phyloP scores from a whole-genome alignment of 2,113 vertebrate species.

The Spilogale gracilis region DNA sequence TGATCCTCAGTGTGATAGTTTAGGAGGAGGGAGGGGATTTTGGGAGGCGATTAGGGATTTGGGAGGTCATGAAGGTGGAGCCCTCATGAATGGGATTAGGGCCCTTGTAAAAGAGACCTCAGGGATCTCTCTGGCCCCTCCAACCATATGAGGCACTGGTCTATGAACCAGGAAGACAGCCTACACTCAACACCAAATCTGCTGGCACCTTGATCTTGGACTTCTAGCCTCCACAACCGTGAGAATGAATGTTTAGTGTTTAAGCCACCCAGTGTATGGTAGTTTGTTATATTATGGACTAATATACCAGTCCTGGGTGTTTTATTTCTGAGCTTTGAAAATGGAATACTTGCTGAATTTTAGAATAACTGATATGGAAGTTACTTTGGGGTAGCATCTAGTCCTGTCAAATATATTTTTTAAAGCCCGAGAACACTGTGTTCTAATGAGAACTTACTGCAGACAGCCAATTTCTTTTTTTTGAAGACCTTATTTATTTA shows the following conservation, averaged over 20 bases:
- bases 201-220: not conserved
- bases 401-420: not conserved
- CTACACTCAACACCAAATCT: not conserved
- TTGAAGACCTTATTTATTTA: not conserved
- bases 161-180: not conserved
- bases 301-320: not conserved
- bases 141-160: not conserved
- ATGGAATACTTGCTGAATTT: slow-evolving; percentile 8
- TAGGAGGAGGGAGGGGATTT: not conserved
- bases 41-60: not conserved
- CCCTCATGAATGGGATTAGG: not conserved
- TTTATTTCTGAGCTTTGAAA: not conserved
- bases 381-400: not conserved
- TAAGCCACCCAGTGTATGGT: not conserved
- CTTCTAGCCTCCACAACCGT: not conserved
- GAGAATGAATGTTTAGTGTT: not conserved
- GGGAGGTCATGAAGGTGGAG: not conserved
- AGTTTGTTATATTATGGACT: not conserved
- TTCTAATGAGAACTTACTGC: not conserved
- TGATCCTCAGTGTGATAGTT: not conserved
- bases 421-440: not conserved
- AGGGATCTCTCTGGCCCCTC: not conserved
- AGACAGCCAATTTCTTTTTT: not conserved
- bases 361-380: not conserved
- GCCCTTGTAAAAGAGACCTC: not conserved